phyloP scores from a whole-genome alignment of 1,140 invertebrate genomes.

The Temnothorax longispinosus region DNA sequence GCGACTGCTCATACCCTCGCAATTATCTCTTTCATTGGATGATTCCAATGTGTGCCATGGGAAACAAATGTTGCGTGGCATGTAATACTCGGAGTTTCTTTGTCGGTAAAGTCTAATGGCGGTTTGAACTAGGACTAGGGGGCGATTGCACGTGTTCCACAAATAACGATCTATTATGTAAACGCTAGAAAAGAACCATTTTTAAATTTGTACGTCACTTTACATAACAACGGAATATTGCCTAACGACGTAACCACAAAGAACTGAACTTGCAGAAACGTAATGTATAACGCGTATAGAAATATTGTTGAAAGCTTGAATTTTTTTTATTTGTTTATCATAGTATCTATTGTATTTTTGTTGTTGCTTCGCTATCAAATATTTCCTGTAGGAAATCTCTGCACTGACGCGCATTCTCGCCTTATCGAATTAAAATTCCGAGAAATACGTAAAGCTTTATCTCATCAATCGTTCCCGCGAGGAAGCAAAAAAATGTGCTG shows the following conservation, averaged over 20 bases:
- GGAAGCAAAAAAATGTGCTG: background rate
- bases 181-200: background rate
- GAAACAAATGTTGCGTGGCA: conserved; percentile 13
- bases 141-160: background rate
- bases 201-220: conserved; percentile 8
- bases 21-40: conserved; percentile 4
- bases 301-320: background rate
- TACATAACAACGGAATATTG: conserved; percentile 6
- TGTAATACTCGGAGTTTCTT: background rate
- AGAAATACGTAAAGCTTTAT: background rate
- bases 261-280: background rate
- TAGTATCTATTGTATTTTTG: background rate
- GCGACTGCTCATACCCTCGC: background rate
- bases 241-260: background rate
- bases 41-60: background rate
- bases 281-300: background rate
- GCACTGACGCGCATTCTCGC: background rate
- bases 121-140: background rate
- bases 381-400: background rate
- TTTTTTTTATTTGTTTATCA: background rate
- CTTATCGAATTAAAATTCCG: conserved; percentile 1
- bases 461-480: background rate
- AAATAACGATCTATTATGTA: background rate
- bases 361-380: background rate
- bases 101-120: background rate